Evolutionary conservation across 2,888 invertebrate genomes (phyloP).

Genomic region (Drosophila multiciliata): DNA sequence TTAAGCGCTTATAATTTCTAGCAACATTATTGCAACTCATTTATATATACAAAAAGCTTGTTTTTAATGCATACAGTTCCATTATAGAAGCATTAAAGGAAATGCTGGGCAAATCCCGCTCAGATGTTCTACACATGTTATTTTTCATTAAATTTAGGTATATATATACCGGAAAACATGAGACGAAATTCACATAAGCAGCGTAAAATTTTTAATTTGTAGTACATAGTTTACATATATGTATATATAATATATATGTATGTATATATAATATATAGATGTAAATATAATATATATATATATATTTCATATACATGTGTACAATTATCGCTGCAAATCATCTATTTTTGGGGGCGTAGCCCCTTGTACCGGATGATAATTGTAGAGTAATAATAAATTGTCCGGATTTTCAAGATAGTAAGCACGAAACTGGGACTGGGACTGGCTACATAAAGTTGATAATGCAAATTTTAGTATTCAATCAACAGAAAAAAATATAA

Average conservation of each 20-base stretch:
- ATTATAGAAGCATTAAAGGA: conserved; percentile 20
- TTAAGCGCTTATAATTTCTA: conserved; percentile 8
- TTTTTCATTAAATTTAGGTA: conserved; percentile 25
- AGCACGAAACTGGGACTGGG: conserved; percentile 7
- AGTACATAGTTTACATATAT: not conserved
- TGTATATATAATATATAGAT: conserved; percentile 5
- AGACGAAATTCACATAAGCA: conserved; percentile 8
- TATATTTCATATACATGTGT: conserved; percentile 4
- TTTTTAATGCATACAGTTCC: conserved; percentile 24
- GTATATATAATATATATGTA: conserved; percentile 9
- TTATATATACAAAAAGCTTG: not conserved
- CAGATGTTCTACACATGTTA: conserved; percentile 61
- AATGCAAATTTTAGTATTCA: conserved; percentile 34
- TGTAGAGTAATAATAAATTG: conserved; percentile 21
- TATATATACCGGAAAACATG: conserved; percentile 35
- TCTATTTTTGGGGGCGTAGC: conserved; percentile 52
- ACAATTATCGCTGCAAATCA: conserved; percentile 48
- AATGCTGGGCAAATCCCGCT: conserved; percentile 11
- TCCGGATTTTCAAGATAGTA: conserved; percentile 36
- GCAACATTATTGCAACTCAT: conserved; percentile 2
- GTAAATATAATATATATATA: not conserved
- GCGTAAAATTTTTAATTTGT: conserved; percentile 46
- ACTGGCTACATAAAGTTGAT: conserved; percentile 28
- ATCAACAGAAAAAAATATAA: conserved; percentile 14
- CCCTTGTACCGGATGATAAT: conserved; percentile 29